Base-by-base conservation (phyloP, 2,888 invertebrate species). In the Litoditis marina region DNA sequence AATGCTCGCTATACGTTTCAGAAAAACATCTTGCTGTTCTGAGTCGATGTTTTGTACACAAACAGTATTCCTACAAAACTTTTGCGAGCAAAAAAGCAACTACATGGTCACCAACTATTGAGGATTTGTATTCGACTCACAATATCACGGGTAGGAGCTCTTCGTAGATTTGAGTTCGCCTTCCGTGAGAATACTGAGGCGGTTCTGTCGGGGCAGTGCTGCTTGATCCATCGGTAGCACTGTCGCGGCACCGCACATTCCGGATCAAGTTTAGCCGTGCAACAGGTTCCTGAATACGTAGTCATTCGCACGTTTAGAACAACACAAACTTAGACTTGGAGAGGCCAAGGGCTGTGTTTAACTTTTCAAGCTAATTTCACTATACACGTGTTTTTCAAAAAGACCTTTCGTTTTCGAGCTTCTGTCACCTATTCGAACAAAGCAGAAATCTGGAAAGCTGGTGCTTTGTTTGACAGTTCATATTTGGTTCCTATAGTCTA, bases 191-290 rank as follows among this genome's bases (percentile, higher is more conserved):
- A 69, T 49, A 69, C 55, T 6, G 69, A 67, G 36, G 56, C 55
- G 58, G 62, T 68, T 8, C 71, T 47, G 27, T 73, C 71, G 4
- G 73, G 73, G 46, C 73, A 73, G 51, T 73, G 57, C 13, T 56
- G 52, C 52, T 61, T 63, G 1, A 73, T 66, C 36, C 59, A 69
- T 57, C 67, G 65, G 36, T 60, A 65, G 46, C 73, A 73, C 36
- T 71, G 65, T 11, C 66, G 60, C 1, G 73, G 73, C n/a, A 72
- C 46, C 11, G 63, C 47, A 30, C 72, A 72, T 2, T 59, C 62
- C 2, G 60, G 55, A 5, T 61, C 56, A 2, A 72, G 47, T 52
- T 63, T 65, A 3, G 69, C 58, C 1, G 65, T 68, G 34, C 72
- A 72, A 49, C 72, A 72, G 6, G 64, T 50, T 0, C 66, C 71